A percentile compares a stretch with the other conserved stretches of the same genome.
Evolutionary conservation across 2,797 vertebrate genomes (phyloP).

Genomic region (Dendrocincla fuliginosa): DNA sequence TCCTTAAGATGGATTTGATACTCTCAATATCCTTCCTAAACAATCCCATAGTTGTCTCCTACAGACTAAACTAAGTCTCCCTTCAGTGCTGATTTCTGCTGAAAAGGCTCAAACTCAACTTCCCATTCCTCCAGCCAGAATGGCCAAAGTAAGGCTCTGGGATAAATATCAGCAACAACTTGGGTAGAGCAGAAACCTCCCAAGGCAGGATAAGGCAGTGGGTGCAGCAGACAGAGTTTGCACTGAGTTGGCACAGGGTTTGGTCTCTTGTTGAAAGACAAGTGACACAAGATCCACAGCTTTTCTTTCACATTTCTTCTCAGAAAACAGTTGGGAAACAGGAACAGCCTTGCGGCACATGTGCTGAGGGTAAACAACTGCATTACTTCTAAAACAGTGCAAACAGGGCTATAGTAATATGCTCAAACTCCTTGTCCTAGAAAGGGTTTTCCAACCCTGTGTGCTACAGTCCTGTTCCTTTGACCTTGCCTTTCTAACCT

Average conservation of each 20-base stretch:
- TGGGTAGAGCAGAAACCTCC: background rate
- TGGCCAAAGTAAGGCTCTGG: background rate
- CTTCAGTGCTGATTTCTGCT: background rate
- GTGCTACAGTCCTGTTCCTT: constrained; percentile 1
- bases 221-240: background rate
- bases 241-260: background rate
- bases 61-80: background rate
- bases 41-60: background rate
- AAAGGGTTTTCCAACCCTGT: background rate
- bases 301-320: constrained; percentile 17
- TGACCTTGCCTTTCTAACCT: constrained; percentile 54
- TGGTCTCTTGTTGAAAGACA: background rate
- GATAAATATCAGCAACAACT: background rate
- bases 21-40: background rate
- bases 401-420: background rate
- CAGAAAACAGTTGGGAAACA: background rate
- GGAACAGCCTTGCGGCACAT: background rate
- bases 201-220: background rate
- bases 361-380: constrained; percentile 19
- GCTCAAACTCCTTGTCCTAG: background rate
- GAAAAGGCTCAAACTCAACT: background rate
- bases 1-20: background rate
- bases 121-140: background rate
- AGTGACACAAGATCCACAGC: background rate
- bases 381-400: background rate